Percentiles rank a stretch among this genome's conserved stretches.
Evolutionary conservation across 2,797 vertebrate genomes (phyloP).

Genomic region (Siniperca undulata): DNA sequence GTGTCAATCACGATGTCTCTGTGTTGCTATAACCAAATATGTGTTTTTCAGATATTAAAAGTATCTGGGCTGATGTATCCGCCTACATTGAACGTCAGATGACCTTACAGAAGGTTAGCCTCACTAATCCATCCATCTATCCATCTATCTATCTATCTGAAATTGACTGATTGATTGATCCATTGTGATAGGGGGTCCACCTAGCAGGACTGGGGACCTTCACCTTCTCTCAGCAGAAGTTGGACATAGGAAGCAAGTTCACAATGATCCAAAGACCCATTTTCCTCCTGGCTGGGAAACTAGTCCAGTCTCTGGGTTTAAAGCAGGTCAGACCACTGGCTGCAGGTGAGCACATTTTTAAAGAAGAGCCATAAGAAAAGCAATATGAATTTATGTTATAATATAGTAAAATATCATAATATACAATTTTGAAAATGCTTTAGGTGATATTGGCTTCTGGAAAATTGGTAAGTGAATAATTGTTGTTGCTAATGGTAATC

Average conservation of each 20-base stretch:
- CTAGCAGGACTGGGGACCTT: constrained; percentile 89
- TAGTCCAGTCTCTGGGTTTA: constrained; percentile 80
- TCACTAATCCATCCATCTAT: constrained; percentile 16
- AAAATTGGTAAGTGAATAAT: not conserved
- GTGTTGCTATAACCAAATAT: not conserved
- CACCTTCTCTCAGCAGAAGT: constrained; percentile 85
- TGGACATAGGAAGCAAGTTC: constrained; percentile 81
- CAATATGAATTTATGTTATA: not conserved
- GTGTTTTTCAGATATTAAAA: constrained; percentile 79
- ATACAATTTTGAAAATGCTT: not conserved
- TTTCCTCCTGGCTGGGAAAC: constrained; percentile 87
- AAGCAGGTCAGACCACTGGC: constrained; percentile 79
- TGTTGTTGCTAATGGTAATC: not conserved
- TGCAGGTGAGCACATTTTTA: constrained; percentile 80
- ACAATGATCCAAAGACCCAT: constrained; percentile 81
- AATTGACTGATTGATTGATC: not conserved
- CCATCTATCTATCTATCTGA: constrained; percentile 3
- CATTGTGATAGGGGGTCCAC: constrained; percentile 82
- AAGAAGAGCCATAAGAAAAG: not conserved
- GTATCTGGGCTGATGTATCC: constrained; percentile 85
- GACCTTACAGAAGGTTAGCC: constrained; percentile 82
- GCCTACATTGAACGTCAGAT: constrained; percentile 83
- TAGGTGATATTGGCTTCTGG: not conserved
- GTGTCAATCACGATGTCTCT: not conserved
- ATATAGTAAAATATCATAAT: not conserved